A percentile compares a stretch with the other conserved stretches of the same genome.
Evolutionary conservation across 2,797 vertebrate species (phyloP).

Genomic region (Myotis pilosus): DNA sequence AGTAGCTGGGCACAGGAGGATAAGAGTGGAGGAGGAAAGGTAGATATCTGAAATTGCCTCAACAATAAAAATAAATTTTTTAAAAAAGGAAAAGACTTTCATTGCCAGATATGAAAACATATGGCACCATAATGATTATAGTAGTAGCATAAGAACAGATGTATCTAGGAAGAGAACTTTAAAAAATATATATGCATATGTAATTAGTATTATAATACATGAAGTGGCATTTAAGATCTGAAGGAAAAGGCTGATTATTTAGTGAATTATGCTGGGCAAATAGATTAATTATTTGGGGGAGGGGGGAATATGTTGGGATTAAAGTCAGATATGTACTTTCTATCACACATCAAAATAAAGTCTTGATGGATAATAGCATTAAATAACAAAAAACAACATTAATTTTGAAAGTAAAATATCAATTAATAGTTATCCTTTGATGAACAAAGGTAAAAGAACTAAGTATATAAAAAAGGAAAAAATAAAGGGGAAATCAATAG

Average conservation of each 20-base stretch:
- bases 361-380: neutral
- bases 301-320: neutral
- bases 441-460: neutral
- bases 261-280: constrained; percentile 16
- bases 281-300: constrained; percentile 36
- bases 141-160: neutral
- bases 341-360: constrained; percentile 48
- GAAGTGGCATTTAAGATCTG: constrained; percentile 52
- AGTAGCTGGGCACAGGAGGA: neutral
- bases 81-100: neutral
- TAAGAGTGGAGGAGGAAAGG: neutral
- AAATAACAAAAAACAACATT: neutral
- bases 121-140: neutral
- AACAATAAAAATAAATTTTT: neutral
- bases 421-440: neutral
- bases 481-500: neutral
- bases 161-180: neutral
- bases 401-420: constrained; percentile 32
- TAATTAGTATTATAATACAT: constrained; percentile 2
- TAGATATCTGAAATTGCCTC: neutral
- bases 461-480: neutral
- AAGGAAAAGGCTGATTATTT: constrained; percentile 12
- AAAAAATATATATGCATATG: neutral
- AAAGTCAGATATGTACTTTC: constrained; percentile 25
- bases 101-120: neutral